Evolutionary conservation across 2,113 vertebrate genomes (phyloP), one percentile per base, ranked within the genome.

Genomic region (Thinocorus orbignyianus): DNA sequence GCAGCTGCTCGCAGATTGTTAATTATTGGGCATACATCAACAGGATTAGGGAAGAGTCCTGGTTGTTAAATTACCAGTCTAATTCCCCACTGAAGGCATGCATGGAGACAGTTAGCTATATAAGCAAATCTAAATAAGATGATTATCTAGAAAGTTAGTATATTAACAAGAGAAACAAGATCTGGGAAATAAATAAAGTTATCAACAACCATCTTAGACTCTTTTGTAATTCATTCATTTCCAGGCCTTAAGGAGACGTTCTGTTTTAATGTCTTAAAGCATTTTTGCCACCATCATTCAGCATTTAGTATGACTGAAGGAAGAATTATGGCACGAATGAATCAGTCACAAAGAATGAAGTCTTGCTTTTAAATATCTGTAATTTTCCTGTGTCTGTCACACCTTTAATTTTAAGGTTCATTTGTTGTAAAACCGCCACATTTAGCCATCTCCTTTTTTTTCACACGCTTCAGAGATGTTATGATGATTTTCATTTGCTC

Each of bases 1-100:
- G 72, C 77, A 91, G 84, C 80, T 97, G 81, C 68, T 95, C 85
- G 92, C 39, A 94, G 74, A 87, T 92, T 95, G 57, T 92, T 97
- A 95, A 96, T 97, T 96, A 95, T 65, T 88, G 23, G 60, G 24
- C 87, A 93, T 91, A 79, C 41, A 96, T 89, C 91, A 94, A 91
- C 68, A 93, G 51, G 73, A 91, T 95, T 96, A 95, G 48, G 54
- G 61, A 81, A 90, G 12, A 95, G 51, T 82, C 69, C 57, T 86
- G 18, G 55, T 31, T 83, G 35, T 89, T 94, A 95, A 94, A 95
- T 94, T 90, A 93, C 46, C 42, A 55, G 52, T 52, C 60, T 95
- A 93, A 95, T 95, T 96, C 94, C 52, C 86, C 41, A 79, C 24
- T 94, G 60, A 97, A 95, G 60, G 69, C 74, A 42, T 70, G 6